Evolutionary conservation across 2,113 vertebrate species (phyloP).

Genomic region (Callipepla squamata): DNA sequence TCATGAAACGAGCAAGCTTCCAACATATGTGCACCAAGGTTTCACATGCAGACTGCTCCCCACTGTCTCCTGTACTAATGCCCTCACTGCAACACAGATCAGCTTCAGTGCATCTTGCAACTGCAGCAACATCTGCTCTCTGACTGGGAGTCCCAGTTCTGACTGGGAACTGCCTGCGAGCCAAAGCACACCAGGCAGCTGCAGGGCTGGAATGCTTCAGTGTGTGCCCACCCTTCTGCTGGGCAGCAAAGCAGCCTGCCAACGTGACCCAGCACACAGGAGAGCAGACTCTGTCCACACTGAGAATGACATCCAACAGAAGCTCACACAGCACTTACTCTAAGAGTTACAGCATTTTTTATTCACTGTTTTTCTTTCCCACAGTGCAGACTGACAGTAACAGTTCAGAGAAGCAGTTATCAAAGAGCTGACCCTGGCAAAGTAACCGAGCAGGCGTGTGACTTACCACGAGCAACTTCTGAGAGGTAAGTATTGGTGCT

Average conservation of each 20-base stretch:
- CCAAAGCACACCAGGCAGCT: accelerated
- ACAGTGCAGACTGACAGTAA: background rate
- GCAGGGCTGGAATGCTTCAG: background rate
- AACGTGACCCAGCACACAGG: accelerated
- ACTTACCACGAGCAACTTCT: constrained; percentile 15
- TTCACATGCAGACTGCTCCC: background rate
- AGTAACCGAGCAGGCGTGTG: background rate
- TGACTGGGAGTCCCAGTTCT: background rate
- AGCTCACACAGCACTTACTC: background rate
- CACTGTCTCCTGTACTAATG: background rate
- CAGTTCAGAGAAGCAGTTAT: background rate
- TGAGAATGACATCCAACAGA: background rate
- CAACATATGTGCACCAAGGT: background rate
- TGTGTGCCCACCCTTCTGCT: background rate
- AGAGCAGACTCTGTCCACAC: accelerated
- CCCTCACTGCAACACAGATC: background rate
- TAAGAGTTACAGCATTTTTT: background rate
- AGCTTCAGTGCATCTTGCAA: background rate
- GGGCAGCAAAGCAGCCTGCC: accelerated
- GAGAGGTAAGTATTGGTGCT: background rate
- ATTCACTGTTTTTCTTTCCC: background rate
- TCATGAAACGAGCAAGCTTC: background rate
- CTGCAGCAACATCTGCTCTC: background rate
- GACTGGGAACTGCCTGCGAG: background rate
- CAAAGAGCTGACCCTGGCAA: background rate